Conservation (phyloP, 2,113 vertebrate species). For the Dromas ardeola region DNA sequence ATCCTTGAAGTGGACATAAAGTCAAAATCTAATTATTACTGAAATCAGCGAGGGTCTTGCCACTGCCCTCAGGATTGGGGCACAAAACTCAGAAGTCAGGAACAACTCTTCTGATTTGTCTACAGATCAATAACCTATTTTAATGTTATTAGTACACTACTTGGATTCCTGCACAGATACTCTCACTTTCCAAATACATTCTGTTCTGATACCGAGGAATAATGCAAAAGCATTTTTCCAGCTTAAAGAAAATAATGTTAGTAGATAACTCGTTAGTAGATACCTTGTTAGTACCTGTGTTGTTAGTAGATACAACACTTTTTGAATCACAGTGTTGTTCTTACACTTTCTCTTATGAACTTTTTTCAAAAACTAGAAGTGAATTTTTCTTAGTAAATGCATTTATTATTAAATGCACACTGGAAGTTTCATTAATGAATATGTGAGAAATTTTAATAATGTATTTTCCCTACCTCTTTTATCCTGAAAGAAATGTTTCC, state of each 20-base stretch:
- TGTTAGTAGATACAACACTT: no score
- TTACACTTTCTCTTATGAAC: not conserved
- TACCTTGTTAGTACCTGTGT: no score
- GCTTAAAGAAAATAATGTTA: not conserved
- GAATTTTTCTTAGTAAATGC: not conserved
- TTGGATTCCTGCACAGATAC: not conserved
- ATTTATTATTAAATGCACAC: not conserved
- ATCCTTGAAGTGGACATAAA: not conserved
- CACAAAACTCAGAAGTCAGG: not conserved
- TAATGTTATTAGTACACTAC: not conserved
- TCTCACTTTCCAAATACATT: not conserved
- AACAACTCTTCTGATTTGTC: not conserved
- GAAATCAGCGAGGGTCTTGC: not conserved
- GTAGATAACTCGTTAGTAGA: not conserved
- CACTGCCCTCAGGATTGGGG: not conserved
- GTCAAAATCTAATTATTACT: not conserved
- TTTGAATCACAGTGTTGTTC: not conserved
- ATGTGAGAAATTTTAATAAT: slow-evolving; percentile 1
- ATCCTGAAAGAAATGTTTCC: not conserved
- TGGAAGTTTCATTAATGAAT: not conserved
- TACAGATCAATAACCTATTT: not conserved
- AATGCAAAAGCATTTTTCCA: not conserved
- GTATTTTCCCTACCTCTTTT: not conserved
- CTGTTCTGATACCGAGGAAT: not conserved
- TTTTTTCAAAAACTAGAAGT: not conserved